Evolutionary conservation across 2,888 invertebrate species (phyloP), one percentile per base, ranked within the genome.

Genomic region (Julus scanicus): DNA sequence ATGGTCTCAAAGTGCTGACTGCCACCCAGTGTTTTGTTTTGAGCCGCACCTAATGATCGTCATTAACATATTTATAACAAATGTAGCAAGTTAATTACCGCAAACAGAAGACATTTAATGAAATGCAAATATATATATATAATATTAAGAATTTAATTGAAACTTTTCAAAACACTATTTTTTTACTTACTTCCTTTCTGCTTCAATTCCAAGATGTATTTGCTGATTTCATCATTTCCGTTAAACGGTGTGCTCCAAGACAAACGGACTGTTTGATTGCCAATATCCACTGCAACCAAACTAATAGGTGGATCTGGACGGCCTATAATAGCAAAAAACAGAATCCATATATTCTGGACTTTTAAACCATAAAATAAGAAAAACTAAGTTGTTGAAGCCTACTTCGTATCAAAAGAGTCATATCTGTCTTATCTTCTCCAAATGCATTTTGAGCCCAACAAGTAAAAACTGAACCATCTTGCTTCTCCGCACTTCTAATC

Each of bases 401-500:
- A 88, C 88, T 87, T 87, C 57, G 88, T 8, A 88, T 63, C 13
- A 84, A 13, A 0, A 88, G 87, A 49, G 39, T 87, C n/a, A 87
- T 40, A 40, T 87, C 63, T 3, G 80, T 20, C 9, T 37, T 29
- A 29, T 87, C 87, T 84, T 87, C 84, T 20, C 88, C 88, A 63
- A 84, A 88, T 1, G 87, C 87, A 83, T 88, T 88, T 44, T 87
- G 80, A 5, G 88, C 88, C 83, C 37, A 49, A n/a, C 88, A 88
- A 13, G 87, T 88, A 80, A 84, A 84, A 3, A 57, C 11, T 15
- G 84, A 29, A 13, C 84, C 84, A 57, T 88, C 88, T 20, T 87
- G 87, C 49, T 84, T 88, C 13, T 84, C 53, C 0, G 39, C 40
- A 13, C 57, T 80, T n/a, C 9, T 71, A n/a, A 88, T 88, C 4